Percentiles rank a stretch among this genome's conserved stretches.
Evolutionary conservation across 2,113 vertebrate genomes (phyloP).

Genomic region (Microcebus lehilahytsara): DNA sequence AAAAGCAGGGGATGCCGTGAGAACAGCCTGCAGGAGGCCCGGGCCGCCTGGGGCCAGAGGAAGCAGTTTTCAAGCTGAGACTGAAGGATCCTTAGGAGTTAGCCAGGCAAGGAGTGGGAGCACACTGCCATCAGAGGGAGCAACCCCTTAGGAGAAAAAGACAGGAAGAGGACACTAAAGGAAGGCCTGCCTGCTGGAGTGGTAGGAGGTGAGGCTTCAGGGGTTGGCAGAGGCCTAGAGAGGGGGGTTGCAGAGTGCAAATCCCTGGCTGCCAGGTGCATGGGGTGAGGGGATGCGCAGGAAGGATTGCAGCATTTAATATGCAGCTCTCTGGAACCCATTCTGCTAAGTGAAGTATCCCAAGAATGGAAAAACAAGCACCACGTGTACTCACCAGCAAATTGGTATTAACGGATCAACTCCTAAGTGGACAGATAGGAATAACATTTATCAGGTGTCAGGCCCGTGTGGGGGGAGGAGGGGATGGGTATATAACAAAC

Average conservation of each 20-base stretch:
- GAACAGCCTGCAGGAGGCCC: neutral
- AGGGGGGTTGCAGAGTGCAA: rapidly evolving
- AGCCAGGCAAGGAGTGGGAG: neutral
- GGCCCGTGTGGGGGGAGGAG: no score
- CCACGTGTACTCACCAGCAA: no score
- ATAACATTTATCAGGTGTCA: no score
- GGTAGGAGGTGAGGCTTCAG: neutral
- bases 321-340: neutral
- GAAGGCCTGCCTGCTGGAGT: neutral
- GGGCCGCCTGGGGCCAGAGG: neutral
- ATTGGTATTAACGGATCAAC: no score
- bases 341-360: no score
- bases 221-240: neutral
- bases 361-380: no score
- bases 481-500: no score
- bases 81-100: neutral
- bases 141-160: neutral
- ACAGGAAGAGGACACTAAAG: neutral
- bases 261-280: neutral
- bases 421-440: no score
- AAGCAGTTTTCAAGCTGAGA: neutral
- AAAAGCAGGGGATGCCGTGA: neutral
- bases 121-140: neutral
- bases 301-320: neutral
- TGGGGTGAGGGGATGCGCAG: neutral